Percentiles rank a stretch among this genome's conserved stretches.
Conservation (phyloP, 2,113 vertebrate genomes). For the Hipposideros armiger region DNA sequence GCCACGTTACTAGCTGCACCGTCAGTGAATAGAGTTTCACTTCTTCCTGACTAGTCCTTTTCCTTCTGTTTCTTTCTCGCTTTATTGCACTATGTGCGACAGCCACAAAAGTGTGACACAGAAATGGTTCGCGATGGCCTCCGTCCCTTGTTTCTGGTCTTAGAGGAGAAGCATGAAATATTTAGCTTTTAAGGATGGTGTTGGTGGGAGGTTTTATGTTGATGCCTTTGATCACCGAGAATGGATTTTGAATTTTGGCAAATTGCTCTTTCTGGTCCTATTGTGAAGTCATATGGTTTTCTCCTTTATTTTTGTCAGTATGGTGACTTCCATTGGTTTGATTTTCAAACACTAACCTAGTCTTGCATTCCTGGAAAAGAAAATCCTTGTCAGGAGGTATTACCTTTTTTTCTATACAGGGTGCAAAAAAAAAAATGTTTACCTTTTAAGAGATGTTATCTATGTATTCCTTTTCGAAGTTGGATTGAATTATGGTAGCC, state of each 20-base stretch:
- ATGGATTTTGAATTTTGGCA: background rate
- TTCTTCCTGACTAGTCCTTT: background rate
- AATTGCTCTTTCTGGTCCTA: background rate
- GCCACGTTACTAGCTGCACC: fast-evolving
- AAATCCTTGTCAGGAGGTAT: no score
- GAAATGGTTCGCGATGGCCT: background rate
- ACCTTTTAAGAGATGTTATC: no score
- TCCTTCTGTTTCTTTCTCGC: background rate
- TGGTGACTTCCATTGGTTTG: background rate
- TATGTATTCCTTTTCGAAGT: no score
- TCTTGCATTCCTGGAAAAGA: background rate
- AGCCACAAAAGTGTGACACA: background rate
- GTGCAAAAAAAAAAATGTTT: no score
- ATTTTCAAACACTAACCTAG: background rate
- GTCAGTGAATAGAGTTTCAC: background rate
- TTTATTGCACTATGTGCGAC: background rate
- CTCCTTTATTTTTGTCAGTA: background rate
- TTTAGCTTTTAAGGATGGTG: fast-evolving
- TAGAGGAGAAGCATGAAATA: background rate
- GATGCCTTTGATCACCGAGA: background rate
- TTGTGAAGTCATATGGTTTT: no score
- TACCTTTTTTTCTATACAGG: no score
- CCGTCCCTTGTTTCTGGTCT: background rate
- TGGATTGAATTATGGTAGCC: no score
- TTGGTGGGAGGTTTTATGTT: no score